These are phyloP conservation scores for Carcina quercana DNA, from an alignment of 2,888 invertebrate species.

Conservation along the genomic window DNA sequence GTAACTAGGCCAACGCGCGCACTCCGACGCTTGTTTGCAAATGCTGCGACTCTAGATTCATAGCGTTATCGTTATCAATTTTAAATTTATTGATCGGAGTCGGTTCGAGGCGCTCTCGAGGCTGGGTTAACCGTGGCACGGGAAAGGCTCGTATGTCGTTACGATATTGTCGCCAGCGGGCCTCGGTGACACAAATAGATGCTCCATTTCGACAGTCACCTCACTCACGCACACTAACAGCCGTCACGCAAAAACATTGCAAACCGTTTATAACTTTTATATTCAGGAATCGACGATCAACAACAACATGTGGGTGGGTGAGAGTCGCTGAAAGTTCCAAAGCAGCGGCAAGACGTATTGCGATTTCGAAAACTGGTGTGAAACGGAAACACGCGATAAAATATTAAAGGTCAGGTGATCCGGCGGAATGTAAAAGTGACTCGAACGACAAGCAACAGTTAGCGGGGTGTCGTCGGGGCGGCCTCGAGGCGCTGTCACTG, in stretches of 20 bases:
- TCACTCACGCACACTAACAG: conserved; percentile 26
- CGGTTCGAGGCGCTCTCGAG: conserved; percentile 28
- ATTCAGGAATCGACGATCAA: conserved; percentile 28
- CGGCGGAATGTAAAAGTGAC: too few relatives aligned
- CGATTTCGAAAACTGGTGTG: too few relatives aligned
- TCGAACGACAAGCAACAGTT: too few relatives aligned
- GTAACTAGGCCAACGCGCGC: conserved; percentile 55
- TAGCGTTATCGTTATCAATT: not conserved
- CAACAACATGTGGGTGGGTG: not conserved
- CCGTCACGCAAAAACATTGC: conserved; percentile 62
- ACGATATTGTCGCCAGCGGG: conserved; percentile 67
- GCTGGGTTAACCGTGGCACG: conserved; percentile 27
- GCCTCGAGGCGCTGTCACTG: conserved; percentile 43
- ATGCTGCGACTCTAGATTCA: conserved; percentile 17
- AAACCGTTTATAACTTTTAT: conserved; percentile 50
- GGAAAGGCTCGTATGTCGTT: conserved; percentile 54
- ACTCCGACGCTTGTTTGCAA: conserved; percentile 53
- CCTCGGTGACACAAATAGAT: conserved; percentile 70
- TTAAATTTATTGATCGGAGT: conserved; percentile 5
- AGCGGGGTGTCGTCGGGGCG: conserved; percentile 29
- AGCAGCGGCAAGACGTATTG: too few relatives aligned
- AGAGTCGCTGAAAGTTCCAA: too few relatives aligned
- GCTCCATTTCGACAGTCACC: conserved; percentile 66
- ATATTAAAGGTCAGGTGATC: too few relatives aligned
- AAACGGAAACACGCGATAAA: too few relatives aligned